A percentile compares a stretch with the other conserved stretches of the same genome.
Evolutionary conservation across 1,140 invertebrate species (phyloP).

Genomic region (Pissodes strobi): DNA sequence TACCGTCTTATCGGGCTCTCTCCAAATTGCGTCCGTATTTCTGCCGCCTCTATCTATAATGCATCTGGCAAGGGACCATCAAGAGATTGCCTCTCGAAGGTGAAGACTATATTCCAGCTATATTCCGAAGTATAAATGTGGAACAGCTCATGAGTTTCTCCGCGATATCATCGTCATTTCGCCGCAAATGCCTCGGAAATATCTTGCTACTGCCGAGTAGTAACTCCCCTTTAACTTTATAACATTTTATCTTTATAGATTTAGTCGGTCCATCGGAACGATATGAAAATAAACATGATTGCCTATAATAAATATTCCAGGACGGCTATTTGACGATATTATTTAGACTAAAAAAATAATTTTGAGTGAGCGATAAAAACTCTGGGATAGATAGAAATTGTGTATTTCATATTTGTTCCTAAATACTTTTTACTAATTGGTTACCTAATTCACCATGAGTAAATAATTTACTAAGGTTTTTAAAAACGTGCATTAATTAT

Average conservation of each 20-base stretch:
- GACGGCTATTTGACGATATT: too few species aligned
- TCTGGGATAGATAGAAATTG: too few species aligned
- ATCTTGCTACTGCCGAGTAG: slow-evolving; percentile 25
- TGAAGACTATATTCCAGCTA: slow-evolving; percentile 41
- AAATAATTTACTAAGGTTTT: too few species aligned
- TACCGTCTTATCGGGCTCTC: slow-evolving; percentile 55
- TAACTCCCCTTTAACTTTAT: slow-evolving; percentile 38
- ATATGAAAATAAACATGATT: too few species aligned
- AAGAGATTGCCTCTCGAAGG: slow-evolving; percentile 48
- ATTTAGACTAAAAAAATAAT: too few species aligned
- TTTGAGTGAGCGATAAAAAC: too few species aligned
- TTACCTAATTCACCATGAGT: too few species aligned
- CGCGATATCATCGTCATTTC: slow-evolving; percentile 40
- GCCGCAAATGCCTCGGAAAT: slow-evolving; percentile 36
- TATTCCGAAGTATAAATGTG: slow-evolving; percentile 31
- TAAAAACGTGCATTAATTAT: too few species aligned
- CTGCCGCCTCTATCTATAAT: slow-evolving; percentile 54
- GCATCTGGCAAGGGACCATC: slow-evolving; percentile 49
- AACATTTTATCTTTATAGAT: slow-evolving; percentile 36
- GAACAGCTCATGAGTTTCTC: slow-evolving; percentile 41
- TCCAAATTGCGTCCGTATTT: slow-evolving; percentile 54
- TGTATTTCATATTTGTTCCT: too few species aligned
- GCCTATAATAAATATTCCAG: too few species aligned
- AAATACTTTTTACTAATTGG: too few species aligned
- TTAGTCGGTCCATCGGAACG: background rate